A percentile compares a stretch with the other conserved stretches of the same genome.
Conservation (phyloP, 2,113 vertebrate genomes). For the Galemys pyrenaicus region DNA sequence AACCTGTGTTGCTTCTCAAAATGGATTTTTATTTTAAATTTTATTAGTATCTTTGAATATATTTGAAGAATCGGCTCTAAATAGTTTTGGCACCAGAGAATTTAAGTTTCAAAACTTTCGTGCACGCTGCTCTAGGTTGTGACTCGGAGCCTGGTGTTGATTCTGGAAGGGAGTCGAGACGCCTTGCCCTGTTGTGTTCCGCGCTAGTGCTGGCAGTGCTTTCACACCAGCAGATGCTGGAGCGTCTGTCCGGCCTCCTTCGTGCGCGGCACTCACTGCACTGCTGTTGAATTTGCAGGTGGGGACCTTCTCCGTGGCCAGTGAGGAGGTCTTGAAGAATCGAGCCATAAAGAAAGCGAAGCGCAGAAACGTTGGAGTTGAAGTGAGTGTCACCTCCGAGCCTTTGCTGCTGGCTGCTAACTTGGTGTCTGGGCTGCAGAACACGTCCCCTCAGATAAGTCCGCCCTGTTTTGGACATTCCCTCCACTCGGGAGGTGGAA, state of each 20-base stretch:
- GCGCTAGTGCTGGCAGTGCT: too few species aligned
- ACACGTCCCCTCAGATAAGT: too few species aligned
- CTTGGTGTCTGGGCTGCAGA: too few species aligned
- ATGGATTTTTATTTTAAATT: background rate
- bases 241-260: background rate
- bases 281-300: conserved; percentile 84
- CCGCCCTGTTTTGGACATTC: too few species aligned
- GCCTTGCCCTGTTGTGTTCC: too few species aligned
- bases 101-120: background rate
- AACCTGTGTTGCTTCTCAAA: background rate
- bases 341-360: conserved; percentile 97
- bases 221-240: fast-evolving
- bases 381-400: conserved; percentile 84
- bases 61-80: background rate
- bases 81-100: background rate
- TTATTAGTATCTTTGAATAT: background rate
- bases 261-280: background rate
- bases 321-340: conserved; percentile 94
- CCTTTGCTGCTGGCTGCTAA: too few species aligned
- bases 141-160: background rate
- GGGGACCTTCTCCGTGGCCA: conserved; percentile 94
- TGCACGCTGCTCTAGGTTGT: background rate
- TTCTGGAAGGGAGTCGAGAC: too few species aligned
- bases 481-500: too few species aligned
- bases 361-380: conserved; percentile 88